Percentiles rank a stretch among this genome's conserved stretches.
These are phyloP conservation scores for Callinectes sapidus DNA, from an alignment of 2,888 invertebrate genomes.

Conservation along the genomic window DNA sequence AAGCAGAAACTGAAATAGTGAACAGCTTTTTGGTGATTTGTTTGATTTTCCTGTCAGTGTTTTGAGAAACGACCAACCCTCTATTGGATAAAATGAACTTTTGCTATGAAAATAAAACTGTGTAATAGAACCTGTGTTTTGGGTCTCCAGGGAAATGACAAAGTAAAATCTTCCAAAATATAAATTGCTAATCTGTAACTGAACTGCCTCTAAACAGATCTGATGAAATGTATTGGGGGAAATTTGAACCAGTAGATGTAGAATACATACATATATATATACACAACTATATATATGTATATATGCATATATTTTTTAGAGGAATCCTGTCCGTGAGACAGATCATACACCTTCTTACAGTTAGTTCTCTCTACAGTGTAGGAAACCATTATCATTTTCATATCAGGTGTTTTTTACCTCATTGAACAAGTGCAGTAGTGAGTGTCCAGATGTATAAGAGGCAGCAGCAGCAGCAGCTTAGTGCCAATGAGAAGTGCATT, in stretches of 20 bases:
- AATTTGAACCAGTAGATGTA: background rate
- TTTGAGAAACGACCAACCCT: background rate
- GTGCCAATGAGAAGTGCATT: constrained; percentile 34
- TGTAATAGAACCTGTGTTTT: background rate
- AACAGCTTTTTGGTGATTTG: background rate
- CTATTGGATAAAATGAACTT: background rate
- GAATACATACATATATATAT: background rate
- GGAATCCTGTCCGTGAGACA: background rate
- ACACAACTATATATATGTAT: background rate
- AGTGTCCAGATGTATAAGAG: background rate
- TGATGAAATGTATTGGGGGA: background rate
- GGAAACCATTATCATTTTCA: background rate
- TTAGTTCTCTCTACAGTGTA: background rate
- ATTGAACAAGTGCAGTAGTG: background rate
- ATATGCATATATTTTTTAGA: constrained; percentile 35
- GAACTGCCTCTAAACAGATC: background rate
- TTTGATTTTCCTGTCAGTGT: background rate
- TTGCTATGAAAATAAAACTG: background rate
- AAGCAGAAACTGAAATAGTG: background rate
- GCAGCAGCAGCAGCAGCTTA: no score
- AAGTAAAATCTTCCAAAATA: constrained; percentile 19
- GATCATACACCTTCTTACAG: background rate
- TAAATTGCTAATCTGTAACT: background rate
- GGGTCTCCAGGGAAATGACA: constrained; percentile 12
- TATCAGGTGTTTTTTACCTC: constrained; percentile 26